phyloP scores from a whole-genome alignment of 2,888 invertebrate genomes.

The Cryptosula pallasiana region DNA sequence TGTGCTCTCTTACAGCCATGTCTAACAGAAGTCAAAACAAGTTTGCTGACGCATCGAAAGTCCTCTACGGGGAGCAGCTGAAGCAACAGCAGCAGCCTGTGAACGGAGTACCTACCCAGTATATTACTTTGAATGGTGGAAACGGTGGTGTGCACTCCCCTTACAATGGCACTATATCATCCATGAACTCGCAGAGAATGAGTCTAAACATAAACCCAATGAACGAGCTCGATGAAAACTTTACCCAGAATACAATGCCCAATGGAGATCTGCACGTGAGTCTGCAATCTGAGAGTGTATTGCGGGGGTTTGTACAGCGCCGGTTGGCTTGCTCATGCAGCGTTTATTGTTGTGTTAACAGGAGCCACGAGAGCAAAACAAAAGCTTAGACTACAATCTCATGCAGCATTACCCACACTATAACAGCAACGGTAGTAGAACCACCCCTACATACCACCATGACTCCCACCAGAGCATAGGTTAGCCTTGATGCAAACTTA shows the following conservation, averaged over 20 bases:
- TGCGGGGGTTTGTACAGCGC: too few relatives aligned
- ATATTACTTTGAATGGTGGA: not conserved
- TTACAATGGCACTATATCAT: constrained; percentile 4
- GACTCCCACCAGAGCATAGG: not conserved
- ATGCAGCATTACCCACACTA: constrained; percentile 24
- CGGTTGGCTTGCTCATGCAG: too few relatives aligned
- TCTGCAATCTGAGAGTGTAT: too few relatives aligned
- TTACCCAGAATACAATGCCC: too few relatives aligned
- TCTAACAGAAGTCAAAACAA: not conserved
- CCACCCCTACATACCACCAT: not conserved
- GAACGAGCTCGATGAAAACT: constrained; percentile 6
- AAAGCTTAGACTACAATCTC: not conserved
- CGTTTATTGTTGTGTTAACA: not conserved
- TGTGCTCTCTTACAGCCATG: not conserved
- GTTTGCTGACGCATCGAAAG: constrained; percentile 22
- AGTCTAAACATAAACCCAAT: constrained; percentile 18
- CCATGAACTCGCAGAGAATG: constrained; percentile 14
- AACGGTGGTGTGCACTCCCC: not conserved
- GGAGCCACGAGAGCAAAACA: not conserved
- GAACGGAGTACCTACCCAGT: not conserved
- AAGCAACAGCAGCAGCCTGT: constrained; percentile 5
- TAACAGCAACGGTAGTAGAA: constrained; percentile 21
- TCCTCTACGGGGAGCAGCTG: constrained; percentile 18
- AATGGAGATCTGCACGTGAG: too few relatives aligned
- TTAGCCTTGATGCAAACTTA: too few relatives aligned